These are phyloP conservation scores for Pteruthius melanotis DNA, from an alignment of 2,113 vertebrate species.

Conservation along the genomic window DNA sequence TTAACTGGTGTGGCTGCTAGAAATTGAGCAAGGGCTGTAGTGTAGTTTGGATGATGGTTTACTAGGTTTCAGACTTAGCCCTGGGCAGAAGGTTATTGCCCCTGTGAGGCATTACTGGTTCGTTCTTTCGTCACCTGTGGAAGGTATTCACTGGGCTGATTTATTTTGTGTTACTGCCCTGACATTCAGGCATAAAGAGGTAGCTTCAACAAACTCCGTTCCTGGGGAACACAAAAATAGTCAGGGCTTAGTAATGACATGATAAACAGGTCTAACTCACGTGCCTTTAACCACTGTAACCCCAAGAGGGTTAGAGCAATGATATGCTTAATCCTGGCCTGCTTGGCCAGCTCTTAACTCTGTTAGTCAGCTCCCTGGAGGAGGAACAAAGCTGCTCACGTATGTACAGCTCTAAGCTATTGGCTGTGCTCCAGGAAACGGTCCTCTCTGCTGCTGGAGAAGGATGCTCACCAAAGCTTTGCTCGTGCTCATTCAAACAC, in stretches of 20 bases:
- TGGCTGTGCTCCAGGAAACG: background rate
- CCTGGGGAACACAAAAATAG: background rate
- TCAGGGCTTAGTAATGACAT: background rate
- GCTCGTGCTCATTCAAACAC: background rate
- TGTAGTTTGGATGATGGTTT: background rate
- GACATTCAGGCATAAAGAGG: background rate
- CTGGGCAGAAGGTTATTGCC: background rate
- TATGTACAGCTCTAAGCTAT: constrained; percentile 24
- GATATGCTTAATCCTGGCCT: constrained; percentile 23
- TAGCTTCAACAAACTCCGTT: background rate
- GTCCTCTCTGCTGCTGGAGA: background rate
- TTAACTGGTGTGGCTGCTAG: background rate
- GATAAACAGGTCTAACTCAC: background rate
- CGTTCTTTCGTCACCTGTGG: background rate
- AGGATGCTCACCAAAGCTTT: background rate
- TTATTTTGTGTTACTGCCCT: background rate
- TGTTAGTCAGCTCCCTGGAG: constrained; percentile 30
- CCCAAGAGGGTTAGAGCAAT: background rate
- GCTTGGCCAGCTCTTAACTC: constrained; percentile 12
- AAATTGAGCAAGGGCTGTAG: background rate
- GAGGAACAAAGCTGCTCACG: background rate
- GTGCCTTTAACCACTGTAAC: background rate
- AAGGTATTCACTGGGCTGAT: background rate
- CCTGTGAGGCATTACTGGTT: background rate
- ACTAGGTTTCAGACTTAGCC: background rate